phyloP scores from a whole-genome alignment of 2,888 invertebrate genomes.

The Sinhomidia bicolor region DNA sequence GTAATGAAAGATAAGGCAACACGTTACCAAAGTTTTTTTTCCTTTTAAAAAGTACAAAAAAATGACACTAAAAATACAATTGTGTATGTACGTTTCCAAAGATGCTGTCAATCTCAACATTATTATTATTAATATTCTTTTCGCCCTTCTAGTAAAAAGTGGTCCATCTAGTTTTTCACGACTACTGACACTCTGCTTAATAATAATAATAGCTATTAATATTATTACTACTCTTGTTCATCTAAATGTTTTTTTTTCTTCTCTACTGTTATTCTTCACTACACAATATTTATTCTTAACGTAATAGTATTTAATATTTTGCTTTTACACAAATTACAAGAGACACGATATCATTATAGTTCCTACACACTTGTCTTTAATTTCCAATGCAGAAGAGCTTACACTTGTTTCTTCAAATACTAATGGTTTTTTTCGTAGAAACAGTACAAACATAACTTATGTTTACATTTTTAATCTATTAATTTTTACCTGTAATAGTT shows the following conservation, averaged over 20 bases:
- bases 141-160: background rate
- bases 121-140: too few species aligned
- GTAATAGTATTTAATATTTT: background rate
- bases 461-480: background rate
- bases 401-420: background rate
- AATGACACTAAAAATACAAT: slow-evolving; percentile 12
- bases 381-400: too few species aligned
- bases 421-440: background rate
- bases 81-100: background rate
- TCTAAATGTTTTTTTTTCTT: background rate
- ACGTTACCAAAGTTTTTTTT: slow-evolving; percentile 7
- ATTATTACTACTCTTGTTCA: too few species aligned
- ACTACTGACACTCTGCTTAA: slow-evolving; percentile 37
- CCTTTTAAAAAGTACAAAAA: slow-evolving; percentile 23
- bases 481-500: slow-evolving; percentile 12
- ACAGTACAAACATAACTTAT: background rate
- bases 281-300: slow-evolving; percentile 16
- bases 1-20: slow-evolving; percentile 34
- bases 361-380: background rate
- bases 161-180: slow-evolving; percentile 6
- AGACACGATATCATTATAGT: too few species aligned
- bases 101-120: background rate
- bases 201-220: too few species aligned
- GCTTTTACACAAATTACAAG: background rate
- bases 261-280: slow-evolving; percentile 11